Base-by-base conservation (phyloP, 2,888 invertebrate species). In the Ennomos fuscantarius region DNA sequence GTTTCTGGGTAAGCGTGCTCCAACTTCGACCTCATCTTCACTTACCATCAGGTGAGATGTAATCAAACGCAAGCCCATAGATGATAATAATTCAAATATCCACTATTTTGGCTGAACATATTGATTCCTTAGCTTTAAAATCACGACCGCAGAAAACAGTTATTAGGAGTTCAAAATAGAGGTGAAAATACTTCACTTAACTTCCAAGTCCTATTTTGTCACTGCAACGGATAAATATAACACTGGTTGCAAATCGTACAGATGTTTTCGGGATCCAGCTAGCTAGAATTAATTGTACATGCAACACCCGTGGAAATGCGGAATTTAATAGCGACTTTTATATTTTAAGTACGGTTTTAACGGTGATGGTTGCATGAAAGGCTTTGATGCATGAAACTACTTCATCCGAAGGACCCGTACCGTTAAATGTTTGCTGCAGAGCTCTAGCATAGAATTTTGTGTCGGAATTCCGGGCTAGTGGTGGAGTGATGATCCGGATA, bases 261-360 rank as follows among this genome's bases (percentile, higher is more conserved):
- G 63, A 66, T 62, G 6, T 6, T 24, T 24, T 24, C 24, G 54
- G 56, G 59, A 60, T 47, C 39, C 57, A 52, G 10, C 37, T 9
- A 55, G 46, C 55, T 56, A 36, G 52, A 54, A 62, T 60, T 62
- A 64, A 66, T 58, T 48, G 52, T 59, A 60, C 54, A 52, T 57
- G 55, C 60, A 55, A 65, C 51, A 64, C 57, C 66, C 60, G 57
- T 57, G 44, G 57, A 51, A 65, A 65, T 58, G 57, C 52, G 46
- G 62, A 65, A 66, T 70, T 76, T 69, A 66, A 71, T 66, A 68
- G 64, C 63, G 71, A 73, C 66, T 74, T 76, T 73, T 74, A 72
- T 74, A 70, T 69, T 72, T 66, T 53, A 66, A 62, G 71, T 62
- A 65, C 66, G 65, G 65, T 63, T 60, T 64, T 46, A 59, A 55